Conservation (phyloP, 1,140 invertebrate genomes). For the Calephelis nemesis region DNA sequence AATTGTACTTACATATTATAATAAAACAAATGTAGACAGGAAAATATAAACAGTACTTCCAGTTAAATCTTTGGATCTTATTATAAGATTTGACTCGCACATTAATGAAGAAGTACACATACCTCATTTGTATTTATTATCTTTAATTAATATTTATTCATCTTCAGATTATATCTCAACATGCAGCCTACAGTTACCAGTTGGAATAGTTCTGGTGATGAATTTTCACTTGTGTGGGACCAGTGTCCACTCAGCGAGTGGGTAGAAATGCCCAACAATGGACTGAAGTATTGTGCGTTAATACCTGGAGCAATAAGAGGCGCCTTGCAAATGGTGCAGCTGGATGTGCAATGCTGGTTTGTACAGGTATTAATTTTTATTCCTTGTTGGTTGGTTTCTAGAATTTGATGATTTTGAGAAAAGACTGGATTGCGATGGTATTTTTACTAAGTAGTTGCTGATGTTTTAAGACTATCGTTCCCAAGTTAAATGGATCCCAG, state of each 20-base stretch:
- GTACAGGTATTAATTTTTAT: conserved; percentile 78
- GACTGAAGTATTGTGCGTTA: conserved; percentile 97
- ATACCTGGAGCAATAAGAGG: conserved; percentile 96
- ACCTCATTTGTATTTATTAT: not conserved
- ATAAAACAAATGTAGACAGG: too few relatives aligned
- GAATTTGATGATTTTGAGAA: too few relatives aligned
- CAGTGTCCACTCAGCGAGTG: conserved; percentile 98
- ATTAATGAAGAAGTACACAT: too few relatives aligned
- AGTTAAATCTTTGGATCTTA: too few relatives aligned
- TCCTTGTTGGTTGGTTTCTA: not conserved
- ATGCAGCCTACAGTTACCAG: conserved; percentile 94
- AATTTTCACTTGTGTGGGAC: conserved; percentile 97
- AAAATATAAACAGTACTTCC: too few relatives aligned
- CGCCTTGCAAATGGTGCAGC: conserved; percentile 97
- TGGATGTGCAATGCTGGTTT: conserved; percentile 90
- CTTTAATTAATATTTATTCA: not conserved
- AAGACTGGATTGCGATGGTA: too few relatives aligned
- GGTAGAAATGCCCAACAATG: conserved; percentile 97
- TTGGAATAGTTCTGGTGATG: conserved; percentile 96
- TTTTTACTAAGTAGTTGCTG: too few relatives aligned
- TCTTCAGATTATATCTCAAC: conserved; percentile 94
- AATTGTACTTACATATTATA: too few relatives aligned
- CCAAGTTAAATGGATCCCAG: too few relatives aligned
- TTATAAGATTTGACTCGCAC: too few relatives aligned
- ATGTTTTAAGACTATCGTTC: too few relatives aligned